Evolutionary conservation across 2,113 vertebrate species (phyloP).

Genomic region (Cichladusa arquata): DNA sequence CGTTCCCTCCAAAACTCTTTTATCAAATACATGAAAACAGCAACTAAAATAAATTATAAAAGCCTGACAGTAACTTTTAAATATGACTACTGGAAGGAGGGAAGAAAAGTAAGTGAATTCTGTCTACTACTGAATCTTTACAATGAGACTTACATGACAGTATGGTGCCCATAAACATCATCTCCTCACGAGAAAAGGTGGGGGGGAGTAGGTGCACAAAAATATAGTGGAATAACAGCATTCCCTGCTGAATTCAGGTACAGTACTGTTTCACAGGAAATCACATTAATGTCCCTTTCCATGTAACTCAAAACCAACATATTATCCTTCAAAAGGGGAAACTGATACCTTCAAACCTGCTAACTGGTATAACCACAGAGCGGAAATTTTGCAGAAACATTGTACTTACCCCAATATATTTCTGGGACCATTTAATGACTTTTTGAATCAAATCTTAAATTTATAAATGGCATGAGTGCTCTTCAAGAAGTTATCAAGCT

Average conservation of each 20-base stretch:
- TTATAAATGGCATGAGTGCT: not conserved
- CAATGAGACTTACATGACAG: not conserved
- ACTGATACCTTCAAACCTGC: not conserved
- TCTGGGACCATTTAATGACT: not conserved
- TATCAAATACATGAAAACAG: not conserved
- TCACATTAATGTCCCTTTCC: not conserved
- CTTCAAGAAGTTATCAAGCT: not conserved
- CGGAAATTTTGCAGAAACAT: not conserved
- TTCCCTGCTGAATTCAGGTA: not conserved
- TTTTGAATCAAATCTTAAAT: not conserved
- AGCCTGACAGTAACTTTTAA: not conserved
- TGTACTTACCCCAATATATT: not conserved
- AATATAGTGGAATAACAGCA: not conserved
- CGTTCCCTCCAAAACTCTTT: not conserved
- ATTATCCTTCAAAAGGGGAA: not conserved
- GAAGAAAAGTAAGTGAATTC: not conserved
- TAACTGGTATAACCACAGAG: not conserved
- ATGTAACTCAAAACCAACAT: not conserved
- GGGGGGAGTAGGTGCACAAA: accelerated
- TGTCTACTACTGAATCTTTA: not conserved
- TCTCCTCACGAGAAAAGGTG: accelerated
- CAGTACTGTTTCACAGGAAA: not conserved
- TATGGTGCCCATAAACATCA: not conserved
- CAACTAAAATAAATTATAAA: not conserved
- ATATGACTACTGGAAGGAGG: not conserved